Conservation (phyloP, 2,113 vertebrate genomes). For the Tetrao urogallus region DNA sequence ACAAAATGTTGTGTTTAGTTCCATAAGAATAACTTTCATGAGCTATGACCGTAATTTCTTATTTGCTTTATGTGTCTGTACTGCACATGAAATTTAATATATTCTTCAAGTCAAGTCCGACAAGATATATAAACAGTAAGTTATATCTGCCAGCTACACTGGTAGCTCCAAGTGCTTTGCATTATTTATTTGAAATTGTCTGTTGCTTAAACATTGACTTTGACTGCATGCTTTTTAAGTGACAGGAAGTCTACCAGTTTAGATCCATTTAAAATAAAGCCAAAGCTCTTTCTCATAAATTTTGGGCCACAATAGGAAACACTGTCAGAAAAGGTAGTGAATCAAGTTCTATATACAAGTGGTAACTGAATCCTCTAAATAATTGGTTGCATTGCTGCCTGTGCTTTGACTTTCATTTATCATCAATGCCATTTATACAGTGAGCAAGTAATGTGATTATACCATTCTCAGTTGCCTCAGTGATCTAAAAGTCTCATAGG, state of each 20-base stretch:
- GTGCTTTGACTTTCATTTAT: background rate
- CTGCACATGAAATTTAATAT: background rate
- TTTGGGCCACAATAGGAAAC: slow-evolving; percentile 41
- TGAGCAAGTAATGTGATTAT: background rate
- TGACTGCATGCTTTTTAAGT: slow-evolving; percentile 55
- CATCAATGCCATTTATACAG: background rate
- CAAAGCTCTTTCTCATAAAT: slow-evolving; percentile 37
- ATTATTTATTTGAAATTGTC: slow-evolving; percentile 63
- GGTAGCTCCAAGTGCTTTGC: slow-evolving; percentile 10
- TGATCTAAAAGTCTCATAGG: background rate
- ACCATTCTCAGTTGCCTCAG: background rate
- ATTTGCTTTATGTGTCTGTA: slow-evolving; percentile 4
- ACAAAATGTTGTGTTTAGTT: background rate
- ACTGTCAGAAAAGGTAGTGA: slow-evolving; percentile 33
- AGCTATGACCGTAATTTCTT: background rate
- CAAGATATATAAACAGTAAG: slow-evolving; percentile 7
- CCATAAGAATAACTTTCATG: background rate
- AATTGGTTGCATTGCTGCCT: background rate
- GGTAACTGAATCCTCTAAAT: slow-evolving; percentile 57
- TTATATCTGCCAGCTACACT: slow-evolving; percentile 1
- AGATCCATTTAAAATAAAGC: slow-evolving; percentile 9
- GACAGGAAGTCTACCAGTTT: slow-evolving; percentile 20
- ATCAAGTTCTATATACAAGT: slow-evolving; percentile 31
- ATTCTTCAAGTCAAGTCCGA: background rate
- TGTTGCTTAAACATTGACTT: slow-evolving; percentile 58